Base-by-base conservation (phyloP, 2,113 vertebrate genomes). In the Monopterus albus region DNA sequence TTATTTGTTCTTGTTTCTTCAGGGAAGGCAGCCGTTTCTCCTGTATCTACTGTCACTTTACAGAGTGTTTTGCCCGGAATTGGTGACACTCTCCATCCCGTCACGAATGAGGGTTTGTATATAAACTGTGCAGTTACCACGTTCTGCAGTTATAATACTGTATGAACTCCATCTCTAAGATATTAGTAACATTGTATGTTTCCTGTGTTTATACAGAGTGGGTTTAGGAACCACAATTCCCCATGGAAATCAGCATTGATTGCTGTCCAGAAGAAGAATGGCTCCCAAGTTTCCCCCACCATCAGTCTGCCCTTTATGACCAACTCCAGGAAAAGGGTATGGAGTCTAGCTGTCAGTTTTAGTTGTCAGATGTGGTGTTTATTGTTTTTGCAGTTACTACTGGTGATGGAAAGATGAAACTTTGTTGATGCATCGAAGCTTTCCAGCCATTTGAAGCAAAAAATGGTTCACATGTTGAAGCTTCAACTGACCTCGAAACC, bases 11-110 rank as follows among this genome's bases (percentile, higher is more conserved):
- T 33, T 69, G 21, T 85, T 59, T 81, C 52, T 38, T 58, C 64
- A 94, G 98, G 97, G 97, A 83, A 84, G 87, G 52, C 95, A 96
- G 63, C 86, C 94, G 15, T 86, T 95, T 64, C 92, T 99, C 6
- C 87, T 96, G 65, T 95, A 95, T 81, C 87, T 99, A 0, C 88
- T 99, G 4, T 95, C 93, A 0, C 84, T 97, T 62, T 99, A 97
- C 87, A 98, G 95, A 88, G 92, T 95, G 47, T 96, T 95, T 70
- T 91, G 88, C 59, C 96, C 98, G 56, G 91, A 95, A 5, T 86
- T 95, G 76, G 94, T 99, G 79, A 93, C 91, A 1, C 89, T 97
- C 18, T 91, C 92, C 35, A 78, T 96, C 79, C 92, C 95, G 49
- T 52, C 81, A 21, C 93, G 88, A 83, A 88, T 69, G 12, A 97